Evolutionary conservation across 1,140 invertebrate species (phyloP).

Genomic region (Marisa cornuarietis): DNA sequence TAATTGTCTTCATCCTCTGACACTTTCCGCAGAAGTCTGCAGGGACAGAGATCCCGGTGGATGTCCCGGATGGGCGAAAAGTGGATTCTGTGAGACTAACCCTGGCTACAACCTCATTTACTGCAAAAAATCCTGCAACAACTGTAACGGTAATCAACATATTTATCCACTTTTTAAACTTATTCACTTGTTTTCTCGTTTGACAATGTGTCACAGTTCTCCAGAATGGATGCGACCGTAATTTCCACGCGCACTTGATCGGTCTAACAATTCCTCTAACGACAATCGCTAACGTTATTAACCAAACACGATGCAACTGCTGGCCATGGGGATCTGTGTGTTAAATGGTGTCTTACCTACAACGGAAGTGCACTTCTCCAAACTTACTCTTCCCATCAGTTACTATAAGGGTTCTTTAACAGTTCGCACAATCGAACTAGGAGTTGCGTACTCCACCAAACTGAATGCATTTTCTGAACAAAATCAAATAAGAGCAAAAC

Average conservation of each 20-base stretch:
- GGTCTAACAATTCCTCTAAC: background rate
- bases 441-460: too few relatives aligned
- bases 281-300: too few relatives aligned
- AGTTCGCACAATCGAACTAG: too few relatives aligned
- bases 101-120: conserved; percentile 31
- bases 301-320: too few relatives aligned
- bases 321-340: too few relatives aligned
- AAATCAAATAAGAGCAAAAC: too few relatives aligned
- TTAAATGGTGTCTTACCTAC: too few relatives aligned
- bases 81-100: conserved; percentile 38
- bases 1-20: too few relatives aligned
- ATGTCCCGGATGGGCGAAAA: conserved; percentile 35
- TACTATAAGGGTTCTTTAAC: too few relatives aligned
- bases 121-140: conserved; percentile 41
- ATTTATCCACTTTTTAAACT: background rate
- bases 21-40: conserved; percentile 25
- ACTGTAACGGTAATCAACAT: conserved; percentile 33
- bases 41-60: conserved; percentile 30
- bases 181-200: background rate
- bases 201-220: background rate
- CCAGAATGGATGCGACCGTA: background rate
- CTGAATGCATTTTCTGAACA: too few relatives aligned
- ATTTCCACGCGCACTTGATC: background rate
- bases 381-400: too few relatives aligned
- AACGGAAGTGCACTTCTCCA: too few relatives aligned